Evolutionary conservation across 2,113 vertebrate species (phyloP).

Genomic region (Taurulus bubalis): DNA sequence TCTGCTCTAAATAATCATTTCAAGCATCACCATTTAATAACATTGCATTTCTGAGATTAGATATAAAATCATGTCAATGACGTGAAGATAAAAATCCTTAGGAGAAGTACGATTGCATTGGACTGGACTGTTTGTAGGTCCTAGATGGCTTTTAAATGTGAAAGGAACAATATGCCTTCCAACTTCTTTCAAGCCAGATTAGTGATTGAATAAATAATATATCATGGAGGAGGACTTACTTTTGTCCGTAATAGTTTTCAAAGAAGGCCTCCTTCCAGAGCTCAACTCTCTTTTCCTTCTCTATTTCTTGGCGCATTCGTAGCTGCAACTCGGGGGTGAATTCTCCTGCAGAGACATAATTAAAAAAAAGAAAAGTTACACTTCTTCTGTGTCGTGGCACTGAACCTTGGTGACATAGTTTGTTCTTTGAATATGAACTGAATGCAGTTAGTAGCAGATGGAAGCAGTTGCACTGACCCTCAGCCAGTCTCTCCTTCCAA

Average conservation of each 20-base stretch:
- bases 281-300: constrained; percentile 98
- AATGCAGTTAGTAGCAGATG: constrained; percentile 22
- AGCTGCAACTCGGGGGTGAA: constrained; percentile 98
- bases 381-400: neutral
- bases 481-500: constrained; percentile 96
- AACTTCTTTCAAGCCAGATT: neutral
- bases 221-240: constrained; percentile 82
- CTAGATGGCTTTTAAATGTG: neutral
- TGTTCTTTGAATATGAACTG: constrained; percentile 4
- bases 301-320: constrained; percentile 94
- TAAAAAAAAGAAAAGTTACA: neutral
- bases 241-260: constrained; percentile 96
- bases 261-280: constrained; percentile 97
- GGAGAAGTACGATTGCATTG: neutral
- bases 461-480: constrained; percentile 84
- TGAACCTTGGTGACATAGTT: constrained; percentile 22
- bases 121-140: neutral
- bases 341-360: constrained; percentile 84
- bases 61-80: neutral
- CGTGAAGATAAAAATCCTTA: neutral
- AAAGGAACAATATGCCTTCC: constrained; percentile 1
- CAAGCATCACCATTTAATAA: neutral
- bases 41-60: neutral
- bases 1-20: neutral
- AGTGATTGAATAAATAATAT: neutral